Base-by-base conservation (phyloP, 2,113 vertebrate genomes). In the Struthidea cinerea region DNA sequence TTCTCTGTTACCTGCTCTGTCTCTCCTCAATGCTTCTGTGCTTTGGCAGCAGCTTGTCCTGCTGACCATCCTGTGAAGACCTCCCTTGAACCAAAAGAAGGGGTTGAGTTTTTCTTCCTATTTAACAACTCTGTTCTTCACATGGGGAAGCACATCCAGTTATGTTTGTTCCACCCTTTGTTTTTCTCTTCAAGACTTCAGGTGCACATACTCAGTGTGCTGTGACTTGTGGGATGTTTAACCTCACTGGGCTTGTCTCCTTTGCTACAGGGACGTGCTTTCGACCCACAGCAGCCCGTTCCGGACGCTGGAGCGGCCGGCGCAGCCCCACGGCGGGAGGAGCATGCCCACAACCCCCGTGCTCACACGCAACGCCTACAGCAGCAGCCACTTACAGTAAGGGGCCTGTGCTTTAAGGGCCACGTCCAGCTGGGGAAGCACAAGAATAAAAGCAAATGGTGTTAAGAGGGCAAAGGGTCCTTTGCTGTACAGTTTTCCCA, bases 281-380 rank as follows among this genome's bases (percentile, higher is more conserved):
- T 99, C 98, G 0, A 98, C 98, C n/a, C 98, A 99, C 95, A 98
- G 98, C 97, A 99, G 99, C 96, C 98, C 98, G 1, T 99, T 98
- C 91, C 98, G 97, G 89, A 96, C 97, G 2, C 96, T 97, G 86
- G 98, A 98, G 76, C 97, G 98, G 52, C 98, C 98, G 13, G 97
- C 98, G 10, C 98, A 98, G 78, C 98, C 98, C 6, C 98, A 84
- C 3, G 99, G 99, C 0, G 98, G 99, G 1, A 98, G 98, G 75
- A 99, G 99, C 98, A 99, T 99, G 99, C 99, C 99, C 23, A 99
- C 98, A 7, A 99, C 99, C 1, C 99, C 99, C 0, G 98, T 99
- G 78, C 98, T 99, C 50, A 98, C 99, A 16, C 99, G 99, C 69
- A 99, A 99, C 0, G 99, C 99, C 89, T 99, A 98, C 98, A 99